Conservation (phyloP, 1,140 invertebrate genomes). For the Trachymyrmex septentrionalis region DNA sequence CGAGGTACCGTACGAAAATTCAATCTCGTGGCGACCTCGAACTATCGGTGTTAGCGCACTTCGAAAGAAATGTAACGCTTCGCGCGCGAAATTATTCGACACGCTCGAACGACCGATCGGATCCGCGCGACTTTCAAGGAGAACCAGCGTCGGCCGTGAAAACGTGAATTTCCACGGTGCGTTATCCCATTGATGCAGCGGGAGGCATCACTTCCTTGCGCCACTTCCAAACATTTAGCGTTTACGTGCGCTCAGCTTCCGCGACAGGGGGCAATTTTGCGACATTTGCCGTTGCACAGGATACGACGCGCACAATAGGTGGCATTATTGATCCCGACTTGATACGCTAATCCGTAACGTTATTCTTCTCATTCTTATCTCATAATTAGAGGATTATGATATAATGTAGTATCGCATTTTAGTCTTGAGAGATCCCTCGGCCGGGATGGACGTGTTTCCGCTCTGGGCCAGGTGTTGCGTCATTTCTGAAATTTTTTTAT, state of each 20-base stretch:
- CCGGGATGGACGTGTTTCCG: too few relatives aligned
- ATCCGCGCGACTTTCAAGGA: constrained; percentile 33
- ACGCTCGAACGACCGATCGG: constrained; percentile 44
- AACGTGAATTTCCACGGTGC: constrained; percentile 46
- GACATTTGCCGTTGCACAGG: not conserved
- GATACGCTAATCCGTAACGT: not conserved
- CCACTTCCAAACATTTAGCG: constrained; percentile 9
- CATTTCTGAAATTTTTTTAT: too few relatives aligned
- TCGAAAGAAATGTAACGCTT: not conserved
- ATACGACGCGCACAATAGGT: not conserved
- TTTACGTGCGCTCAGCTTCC: not conserved
- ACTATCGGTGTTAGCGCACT: not conserved
- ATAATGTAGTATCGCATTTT: too few relatives aligned
- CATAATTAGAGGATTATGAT: not conserved
- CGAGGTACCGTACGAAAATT: not conserved
- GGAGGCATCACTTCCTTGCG: constrained; percentile 12
- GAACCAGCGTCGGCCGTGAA: constrained; percentile 39
- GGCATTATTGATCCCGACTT: constrained; percentile 5
- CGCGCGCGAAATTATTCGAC: constrained; percentile 32
- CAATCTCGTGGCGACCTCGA: constrained; percentile 24
- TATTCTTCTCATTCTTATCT: not conserved
- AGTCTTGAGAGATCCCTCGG: too few relatives aligned
- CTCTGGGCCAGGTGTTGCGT: too few relatives aligned
- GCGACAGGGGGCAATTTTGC: constrained; percentile 31
- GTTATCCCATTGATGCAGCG: constrained; percentile 2